Conservation (phyloP, 35 echinoderm and acorn worm genomes). For the Chiridota heheva region DNA sequence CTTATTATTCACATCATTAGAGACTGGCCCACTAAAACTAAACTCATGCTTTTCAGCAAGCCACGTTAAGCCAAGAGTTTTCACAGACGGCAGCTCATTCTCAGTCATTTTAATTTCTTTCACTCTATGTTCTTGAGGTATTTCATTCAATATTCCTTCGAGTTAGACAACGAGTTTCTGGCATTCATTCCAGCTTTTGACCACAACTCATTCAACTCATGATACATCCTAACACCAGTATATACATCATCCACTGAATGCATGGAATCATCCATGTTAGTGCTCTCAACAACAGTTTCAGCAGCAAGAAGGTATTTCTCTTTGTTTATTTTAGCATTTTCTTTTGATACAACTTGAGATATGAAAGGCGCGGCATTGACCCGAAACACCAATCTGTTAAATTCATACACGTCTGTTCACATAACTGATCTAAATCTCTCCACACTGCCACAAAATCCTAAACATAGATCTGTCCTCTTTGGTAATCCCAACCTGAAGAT, state of each 20-base stretch:
- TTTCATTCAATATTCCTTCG: constrained; percentile 3
- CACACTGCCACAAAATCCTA: constrained; percentile 36
- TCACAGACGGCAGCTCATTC: constrained; percentile 29
- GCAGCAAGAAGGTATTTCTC: constrained; percentile 11
- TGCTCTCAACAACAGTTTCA: constrained; percentile 17
- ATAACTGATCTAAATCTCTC: constrained; percentile 1
- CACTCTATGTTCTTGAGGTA: constrained; percentile 37
- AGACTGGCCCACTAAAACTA: neutral
- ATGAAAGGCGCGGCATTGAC: constrained; percentile 26
- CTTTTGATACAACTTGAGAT: constrained; percentile 20
- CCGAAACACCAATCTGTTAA: constrained; percentile 42
- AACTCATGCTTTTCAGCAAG: constrained; percentile 39
- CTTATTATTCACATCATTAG: neutral
- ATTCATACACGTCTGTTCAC: constrained; percentile 44
- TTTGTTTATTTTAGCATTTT: constrained; percentile 2
- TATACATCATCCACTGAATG: constrained; percentile 20
- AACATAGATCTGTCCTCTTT: constrained; percentile 34
- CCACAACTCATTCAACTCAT: constrained; percentile 27
- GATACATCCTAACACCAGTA: constrained; percentile 4
- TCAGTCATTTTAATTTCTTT: constrained; percentile 19
- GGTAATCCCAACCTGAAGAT: constrained; percentile 12
- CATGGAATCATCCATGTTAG: constrained; percentile 44
- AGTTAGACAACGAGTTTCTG: constrained; percentile 38
- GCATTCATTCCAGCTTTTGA: constrained; percentile 36
- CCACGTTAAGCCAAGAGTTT: constrained; percentile 12